Conservation (phyloP, 2,888 invertebrate genomes). For the Pseudococcus jackbeardsleyi region DNA sequence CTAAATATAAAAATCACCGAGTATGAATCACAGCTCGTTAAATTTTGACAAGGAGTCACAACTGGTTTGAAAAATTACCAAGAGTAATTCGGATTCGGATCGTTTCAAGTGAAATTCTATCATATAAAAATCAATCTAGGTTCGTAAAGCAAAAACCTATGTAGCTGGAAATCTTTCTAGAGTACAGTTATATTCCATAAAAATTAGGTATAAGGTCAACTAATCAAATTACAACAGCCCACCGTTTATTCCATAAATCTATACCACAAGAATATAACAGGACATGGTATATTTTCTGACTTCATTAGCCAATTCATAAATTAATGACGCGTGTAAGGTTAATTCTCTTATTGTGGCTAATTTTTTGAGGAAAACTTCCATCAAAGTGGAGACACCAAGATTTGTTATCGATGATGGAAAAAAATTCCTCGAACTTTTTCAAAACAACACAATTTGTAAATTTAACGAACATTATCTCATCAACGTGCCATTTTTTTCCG, state of each 20-base stretch:
- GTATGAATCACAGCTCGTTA: not conserved
- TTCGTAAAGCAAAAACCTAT: not conserved
- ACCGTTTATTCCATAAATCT: slow-evolving; percentile 33
- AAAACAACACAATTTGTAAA: not conserved
- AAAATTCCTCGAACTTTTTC: not conserved
- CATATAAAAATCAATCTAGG: not conserved
- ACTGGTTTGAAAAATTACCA: not conserved
- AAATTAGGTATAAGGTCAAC: slow-evolving; percentile 24
- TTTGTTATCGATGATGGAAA: not conserved
- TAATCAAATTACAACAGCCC: not conserved
- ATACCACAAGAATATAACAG: not conserved
- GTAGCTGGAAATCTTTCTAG: not conserved
- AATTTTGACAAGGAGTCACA: not conserved
- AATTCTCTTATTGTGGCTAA: not conserved
- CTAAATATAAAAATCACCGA: not conserved
- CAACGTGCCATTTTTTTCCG: not conserved
- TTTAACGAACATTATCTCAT: not conserved
- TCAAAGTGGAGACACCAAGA: not conserved
- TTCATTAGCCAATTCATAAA: not conserved
- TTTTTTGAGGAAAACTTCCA: not conserved
- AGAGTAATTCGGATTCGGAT: not conserved
- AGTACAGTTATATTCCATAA: not conserved
- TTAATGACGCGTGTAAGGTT: slow-evolving; percentile 40
- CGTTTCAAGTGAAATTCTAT: not conserved
- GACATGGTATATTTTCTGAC: not conserved